Evolutionary conservation across 92 coral and sea anemone genomes (phyloP).

Genomic region (Isaurus tuberculatus): DNA sequence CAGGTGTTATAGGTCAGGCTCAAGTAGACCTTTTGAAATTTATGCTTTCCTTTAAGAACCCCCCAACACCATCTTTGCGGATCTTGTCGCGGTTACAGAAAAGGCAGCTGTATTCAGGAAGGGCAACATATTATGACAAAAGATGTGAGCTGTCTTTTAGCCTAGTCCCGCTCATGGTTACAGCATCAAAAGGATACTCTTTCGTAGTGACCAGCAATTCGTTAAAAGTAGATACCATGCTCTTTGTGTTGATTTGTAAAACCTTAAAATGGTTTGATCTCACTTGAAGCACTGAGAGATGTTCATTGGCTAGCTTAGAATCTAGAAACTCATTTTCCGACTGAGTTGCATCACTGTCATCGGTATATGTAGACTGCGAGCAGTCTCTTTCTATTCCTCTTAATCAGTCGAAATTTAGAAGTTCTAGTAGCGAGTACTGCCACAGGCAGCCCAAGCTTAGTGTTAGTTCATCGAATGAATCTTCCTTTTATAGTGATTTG

Average conservation of each 20-base stretch:
- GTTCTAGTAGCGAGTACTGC: no score
- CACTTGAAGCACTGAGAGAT: no score
- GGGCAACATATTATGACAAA: conserved; percentile 19
- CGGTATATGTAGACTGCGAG: no score
- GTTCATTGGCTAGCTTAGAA: no score
- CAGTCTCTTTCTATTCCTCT: no score
- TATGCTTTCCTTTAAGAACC: conserved; percentile 14
- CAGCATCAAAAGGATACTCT: conserved; percentile 41
- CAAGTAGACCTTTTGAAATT: conserved; percentile 24
- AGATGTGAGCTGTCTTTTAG: conserved; percentile 40
- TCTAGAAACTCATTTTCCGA: no score
- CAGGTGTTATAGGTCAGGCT: conserved; percentile 27
- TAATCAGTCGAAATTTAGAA: no score
- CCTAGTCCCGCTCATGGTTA: conserved; percentile 45
- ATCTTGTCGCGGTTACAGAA: conserved; percentile 30
- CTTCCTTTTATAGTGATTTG: no score
- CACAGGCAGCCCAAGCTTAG: no score
- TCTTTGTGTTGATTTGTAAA: conserved; percentile 47
- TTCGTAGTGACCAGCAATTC: conserved; percentile 31
- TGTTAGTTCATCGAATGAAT: no score
- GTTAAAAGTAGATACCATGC: conserved; percentile 46
- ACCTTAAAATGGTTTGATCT: conserved; percentile 40
- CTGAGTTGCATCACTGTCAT: no score
- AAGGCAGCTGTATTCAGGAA: conserved; percentile 49
- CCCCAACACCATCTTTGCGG: conserved; percentile 36